Evolutionary conservation across 2,113 vertebrate species (phyloP), one percentile per base, ranked within the genome.

Genomic region (Pipra filicauda): DNA sequence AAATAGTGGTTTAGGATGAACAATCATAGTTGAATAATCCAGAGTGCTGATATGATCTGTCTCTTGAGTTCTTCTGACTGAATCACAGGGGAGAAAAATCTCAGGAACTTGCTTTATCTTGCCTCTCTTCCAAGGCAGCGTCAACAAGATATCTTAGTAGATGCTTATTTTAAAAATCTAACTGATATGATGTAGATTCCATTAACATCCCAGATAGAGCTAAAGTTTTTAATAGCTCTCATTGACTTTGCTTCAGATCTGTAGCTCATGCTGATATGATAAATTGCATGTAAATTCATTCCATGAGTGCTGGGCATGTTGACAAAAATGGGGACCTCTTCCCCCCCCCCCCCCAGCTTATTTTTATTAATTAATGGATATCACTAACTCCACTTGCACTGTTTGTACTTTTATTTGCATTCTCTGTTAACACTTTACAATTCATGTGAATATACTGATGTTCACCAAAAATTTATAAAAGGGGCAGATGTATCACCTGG

Each of bases 271-370:
- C 5, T 17, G 18, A 24, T 30, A 37, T 10, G 33, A 46, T 5
- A 20, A 62, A 57, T 17, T 44, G 17, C 26, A 27, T 57, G 24
- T 15, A 8, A 74, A 54, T 59, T 59, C 5, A 22, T 70, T 26
- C 22, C 23, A 11, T 37, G 22, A 79, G 9, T 74, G 11, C 26
- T 26, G n/a, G 6, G 5, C 69, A 33, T 64, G 22, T 46, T 22
- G 24, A 62, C 6, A 51, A 55, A 81, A 73, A 41, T 0, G 0
- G 8, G 4, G 1, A 24, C 3, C 0, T 61, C 14, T 44, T 18
- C 41, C 30, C 39, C 39, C 39, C 39, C 39, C 39, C 39, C 39
- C 39, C 39, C 12, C 67, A 74, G 6, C 12, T 84, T 48, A 46
- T 6, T n/a, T 77, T 76, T 61, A n/a, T 67, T 72, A 66, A 55